Evolutionary conservation across 2,888 invertebrate species (phyloP).

Genomic region (Scaptomyza polygonia): DNA sequence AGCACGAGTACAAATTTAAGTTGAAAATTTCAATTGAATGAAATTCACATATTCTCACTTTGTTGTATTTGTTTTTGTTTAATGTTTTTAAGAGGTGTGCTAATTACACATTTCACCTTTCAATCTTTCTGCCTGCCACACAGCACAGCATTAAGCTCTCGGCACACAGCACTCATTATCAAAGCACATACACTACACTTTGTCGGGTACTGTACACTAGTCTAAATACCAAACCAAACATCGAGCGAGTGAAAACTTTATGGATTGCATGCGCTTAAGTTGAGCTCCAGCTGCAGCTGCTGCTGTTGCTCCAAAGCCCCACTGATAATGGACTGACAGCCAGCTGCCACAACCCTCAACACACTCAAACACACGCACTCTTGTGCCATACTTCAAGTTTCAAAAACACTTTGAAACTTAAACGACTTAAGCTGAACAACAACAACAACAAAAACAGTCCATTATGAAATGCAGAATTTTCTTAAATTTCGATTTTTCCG

Average conservation of each 20-base stretch:
- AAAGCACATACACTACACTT: neutral
- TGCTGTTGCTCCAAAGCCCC: neutral
- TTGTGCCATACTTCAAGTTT: constrained; percentile 52
- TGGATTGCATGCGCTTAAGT: constrained; percentile 35
- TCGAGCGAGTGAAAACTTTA: constrained; percentile 9
- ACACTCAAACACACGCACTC: constrained; percentile 3
- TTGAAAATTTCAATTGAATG: too few relatives aligned
- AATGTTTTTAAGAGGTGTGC: too few relatives aligned
- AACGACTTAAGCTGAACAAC: constrained; percentile 58
- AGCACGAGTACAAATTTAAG: too few relatives aligned
- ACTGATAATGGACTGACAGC: constrained; percentile 19
- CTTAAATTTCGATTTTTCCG: constrained; percentile 33
- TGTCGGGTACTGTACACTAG: neutral
- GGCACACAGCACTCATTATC: neutral
- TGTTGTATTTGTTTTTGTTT: too few relatives aligned
- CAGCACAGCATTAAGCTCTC: neutral
- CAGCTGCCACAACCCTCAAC: neutral
- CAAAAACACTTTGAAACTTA: constrained; percentile 64
- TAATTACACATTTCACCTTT: too few relatives aligned
- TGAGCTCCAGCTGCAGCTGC: constrained; percentile 53
- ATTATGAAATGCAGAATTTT: constrained; percentile 36
- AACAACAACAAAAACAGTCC: too few relatives aligned
- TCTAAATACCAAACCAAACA: constrained; percentile 9
- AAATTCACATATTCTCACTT: too few relatives aligned
- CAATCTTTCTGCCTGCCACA: too few relatives aligned